phyloP scores from a whole-genome alignment of 2,888 invertebrate species.

The Psylliodes chrysocephalus region DNA sequence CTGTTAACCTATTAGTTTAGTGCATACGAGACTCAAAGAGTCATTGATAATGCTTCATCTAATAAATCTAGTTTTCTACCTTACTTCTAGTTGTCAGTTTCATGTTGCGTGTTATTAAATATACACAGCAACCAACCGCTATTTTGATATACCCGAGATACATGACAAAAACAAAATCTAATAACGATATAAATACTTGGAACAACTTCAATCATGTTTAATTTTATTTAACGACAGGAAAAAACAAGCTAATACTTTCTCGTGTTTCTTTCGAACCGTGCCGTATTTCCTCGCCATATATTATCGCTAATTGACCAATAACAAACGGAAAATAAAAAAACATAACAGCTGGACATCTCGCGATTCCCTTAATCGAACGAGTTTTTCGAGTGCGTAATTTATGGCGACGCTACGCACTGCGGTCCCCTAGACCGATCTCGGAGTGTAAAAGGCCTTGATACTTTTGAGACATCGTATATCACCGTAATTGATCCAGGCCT shows the following conservation, averaged over 20 bases:
- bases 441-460: not conserved
- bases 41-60: no score
- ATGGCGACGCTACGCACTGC: conserved; percentile 11
- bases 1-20: no score
- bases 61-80: no score
- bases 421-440: conserved; percentile 1
- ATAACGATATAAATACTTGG: not conserved
- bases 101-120: no score
- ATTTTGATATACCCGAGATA: no score
- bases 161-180: not conserved
- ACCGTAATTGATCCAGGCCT: not conserved
- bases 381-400: conserved; percentile 26
- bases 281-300: conserved; percentile 4
- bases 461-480: not conserved
- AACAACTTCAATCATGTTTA: not conserved
- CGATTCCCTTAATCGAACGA: conserved; percentile 28
- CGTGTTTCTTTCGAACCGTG: not conserved
- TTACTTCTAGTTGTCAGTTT: no score
- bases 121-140: no score
- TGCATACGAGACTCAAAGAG: no score
- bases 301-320: conserved; percentile 29
- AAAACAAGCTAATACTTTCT: not conserved
- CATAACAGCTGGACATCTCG: conserved; percentile 24
- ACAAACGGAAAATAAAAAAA: conserved; percentile 22
- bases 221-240: not conserved